Conservation (phyloP, 2,113 vertebrate genomes). For the Telmatochromis sp. region DNA sequence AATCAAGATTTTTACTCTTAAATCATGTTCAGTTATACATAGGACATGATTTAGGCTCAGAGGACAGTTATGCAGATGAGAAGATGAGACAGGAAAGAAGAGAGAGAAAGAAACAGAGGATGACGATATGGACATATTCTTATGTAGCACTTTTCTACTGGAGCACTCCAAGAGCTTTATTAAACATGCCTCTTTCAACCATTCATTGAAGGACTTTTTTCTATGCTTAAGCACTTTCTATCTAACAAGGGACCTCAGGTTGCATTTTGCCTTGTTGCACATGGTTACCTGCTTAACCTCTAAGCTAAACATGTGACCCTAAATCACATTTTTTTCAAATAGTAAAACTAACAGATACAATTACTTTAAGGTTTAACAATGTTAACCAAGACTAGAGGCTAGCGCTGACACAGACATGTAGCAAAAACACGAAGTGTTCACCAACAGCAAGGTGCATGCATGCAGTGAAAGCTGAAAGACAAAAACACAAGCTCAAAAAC, state of each 20-base stretch:
- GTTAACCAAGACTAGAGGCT: not conserved
- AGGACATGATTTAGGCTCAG: accelerated
- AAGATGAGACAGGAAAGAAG: not conserved
- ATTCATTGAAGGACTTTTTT: not conserved
- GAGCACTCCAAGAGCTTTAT: not conserved
- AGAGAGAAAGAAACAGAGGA: not conserved
- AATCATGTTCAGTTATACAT: not conserved
- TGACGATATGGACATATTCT: not conserved
- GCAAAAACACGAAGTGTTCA: not conserved
- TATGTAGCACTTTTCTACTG: not conserved
- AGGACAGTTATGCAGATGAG: not conserved
- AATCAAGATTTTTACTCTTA: not conserved
- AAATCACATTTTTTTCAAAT: not conserved
- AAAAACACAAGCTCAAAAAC: not conserved
- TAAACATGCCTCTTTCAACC: not conserved
- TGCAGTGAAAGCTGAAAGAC: not conserved
- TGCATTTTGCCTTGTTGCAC: not conserved
- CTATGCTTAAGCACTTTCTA: not conserved
- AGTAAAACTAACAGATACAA: not conserved
- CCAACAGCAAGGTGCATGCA: not conserved
- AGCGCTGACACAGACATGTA: not conserved
- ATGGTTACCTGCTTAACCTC: not conserved
- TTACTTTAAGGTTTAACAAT: not conserved
- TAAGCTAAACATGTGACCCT: not conserved
- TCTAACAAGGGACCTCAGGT: not conserved